Evolutionary conservation across 1,140 invertebrate species (phyloP), one percentile per base, ranked within the genome.

Genomic region (Micrasema minimum): DNA sequence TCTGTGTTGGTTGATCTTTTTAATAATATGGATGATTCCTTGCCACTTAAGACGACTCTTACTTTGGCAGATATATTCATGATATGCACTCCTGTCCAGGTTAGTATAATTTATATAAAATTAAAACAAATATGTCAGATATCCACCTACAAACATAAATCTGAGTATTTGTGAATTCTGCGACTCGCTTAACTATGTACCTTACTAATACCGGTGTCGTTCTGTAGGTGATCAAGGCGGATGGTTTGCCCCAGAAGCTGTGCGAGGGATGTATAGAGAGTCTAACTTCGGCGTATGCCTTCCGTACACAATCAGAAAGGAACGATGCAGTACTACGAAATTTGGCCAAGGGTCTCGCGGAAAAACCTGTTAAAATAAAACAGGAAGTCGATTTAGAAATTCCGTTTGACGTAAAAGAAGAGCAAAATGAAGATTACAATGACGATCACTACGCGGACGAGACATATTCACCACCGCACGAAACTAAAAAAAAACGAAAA

Each of bases 181-280:
- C n/a, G n/a, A n/a, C n/a, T n/a, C n/a, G n/a, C n/a, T n/a, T n/a
- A n/a, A n/a, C n/a, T n/a, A n/a, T n/a, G n/a, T n/a, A n/a, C n/a
- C n/a, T n/a, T n/a, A n/a, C n/a, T n/a, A n/a, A n/a, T n/a, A n/a
- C n/a, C n/a, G n/a, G n/a, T n/a, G 3, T 50, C n/a, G 2, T 55
- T n/a, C n/a, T 78, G 12, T 72, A 85, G 82, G 77, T 84, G 1
- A 67, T 71, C 7, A 77, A 77, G 76, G 78, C 79, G 59, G 83
- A 85, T 77, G 80, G 80, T 2, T 72, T 85, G 53, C 83, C 83
- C 16, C 81, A 84, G 72, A 79, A 77, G 35, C 46, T 85, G 14
- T 85, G 83, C 67, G 69, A 78, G 67, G 77, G 78, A 46, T 85
- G 83, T 75, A 77, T 77, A 2, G 80, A 78, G 26, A 74, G 75